Evolutionary conservation across 1,140 invertebrate species (phyloP), one percentile per base, ranked within the genome.

Genomic region (Drosophila yakuba): DNA sequence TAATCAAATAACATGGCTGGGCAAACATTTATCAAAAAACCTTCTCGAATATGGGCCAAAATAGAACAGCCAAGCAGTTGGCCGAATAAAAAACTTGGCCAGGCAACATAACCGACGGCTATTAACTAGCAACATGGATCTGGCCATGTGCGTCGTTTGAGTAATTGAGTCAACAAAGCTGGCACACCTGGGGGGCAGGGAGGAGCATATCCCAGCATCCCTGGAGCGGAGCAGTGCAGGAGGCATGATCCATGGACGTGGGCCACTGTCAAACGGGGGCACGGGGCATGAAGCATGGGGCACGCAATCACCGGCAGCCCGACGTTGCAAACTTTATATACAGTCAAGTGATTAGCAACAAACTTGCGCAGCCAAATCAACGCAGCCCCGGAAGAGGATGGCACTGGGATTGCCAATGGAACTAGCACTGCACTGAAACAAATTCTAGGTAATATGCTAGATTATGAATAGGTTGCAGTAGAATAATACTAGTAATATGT

Each of bases 291-390:
- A 7, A 7, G 2, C 32, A 32, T 32, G 58, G 74, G 64, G 52
- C 74, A 81, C 60, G 78, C 78, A 88, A 88, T 88, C 84, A 89
- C 72, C 55, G 71, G 80, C 71, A 67, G 76, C 64, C 74, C 74
- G 57, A 58, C 68, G 61, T 85, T 78, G 72, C 74, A 85, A 74
- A 86, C 78, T 86, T 88, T 86, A 80, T 82, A 52, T 67, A 78
- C 75, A 81, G 66, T 76, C 79, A 82, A 83, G 83, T 86, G 83
- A 89, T 86, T 86, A 88, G 83, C 79, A 83, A 88, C 84, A 83
- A 86, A 88, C 66, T 86, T 86, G 84, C 79, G 59, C 83, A 62
- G 83, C 83, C 63, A 83, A 86, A 86, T 86, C 83, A 86, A 86
- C 83, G 71, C 59, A 68, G 73, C 38, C 52, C 78, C 61, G 74